Evolutionary conservation across 2,888 invertebrate genomes (phyloP).

Genomic region (Brachypterus glaber): DNA sequence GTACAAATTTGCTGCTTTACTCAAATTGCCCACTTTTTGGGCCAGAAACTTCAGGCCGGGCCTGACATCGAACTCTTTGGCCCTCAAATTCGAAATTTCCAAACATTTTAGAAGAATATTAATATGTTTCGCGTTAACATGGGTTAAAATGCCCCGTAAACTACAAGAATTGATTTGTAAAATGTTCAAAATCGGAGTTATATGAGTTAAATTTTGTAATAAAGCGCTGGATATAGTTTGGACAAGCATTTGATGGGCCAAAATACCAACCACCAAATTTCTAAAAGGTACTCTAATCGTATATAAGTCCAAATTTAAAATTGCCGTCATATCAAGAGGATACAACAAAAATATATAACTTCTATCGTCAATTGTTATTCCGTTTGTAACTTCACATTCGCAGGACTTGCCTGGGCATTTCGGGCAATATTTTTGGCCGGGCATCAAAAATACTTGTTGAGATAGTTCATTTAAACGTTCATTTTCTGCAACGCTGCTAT

Average conservation of each 20-base stretch:
- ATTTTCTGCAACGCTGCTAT: conserved; percentile 76
- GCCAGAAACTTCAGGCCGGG: conserved; percentile 90
- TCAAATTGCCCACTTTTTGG: conserved; percentile 83
- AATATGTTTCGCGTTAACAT: conserved; percentile 51
- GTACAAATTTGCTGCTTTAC: conserved; percentile 81
- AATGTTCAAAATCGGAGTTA: conserved; percentile 39
- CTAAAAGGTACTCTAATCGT: conserved; percentile 80
- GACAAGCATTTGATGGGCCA: conserved; percentile 86
- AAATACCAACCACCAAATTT: conserved; percentile 75
- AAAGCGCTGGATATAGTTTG: conserved; percentile 84
- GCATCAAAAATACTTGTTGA: conserved; percentile 73
- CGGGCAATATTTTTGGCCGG: conserved; percentile 34
- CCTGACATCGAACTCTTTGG: conserved; percentile 78
- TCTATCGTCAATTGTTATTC: conserved; percentile 63
- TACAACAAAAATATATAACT: conserved; percentile 84
- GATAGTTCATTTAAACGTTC: conserved; percentile 79
- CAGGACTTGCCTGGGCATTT: conserved; percentile 37
- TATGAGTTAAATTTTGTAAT: conserved; percentile 51
- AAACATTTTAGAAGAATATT: conserved; percentile 68
- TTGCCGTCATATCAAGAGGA: conserved; percentile 61
- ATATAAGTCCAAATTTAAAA: conserved; percentile 65
- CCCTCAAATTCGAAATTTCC: conserved; percentile 71
- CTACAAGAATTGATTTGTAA: conserved; percentile 39
- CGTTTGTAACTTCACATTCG: conserved; percentile 38
- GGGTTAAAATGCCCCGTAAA: conserved; percentile 35